phyloP scores from a whole-genome alignment of 53 echinoderm and acorn worm genomes.

The Mesocentrotus franciscanus region DNA sequence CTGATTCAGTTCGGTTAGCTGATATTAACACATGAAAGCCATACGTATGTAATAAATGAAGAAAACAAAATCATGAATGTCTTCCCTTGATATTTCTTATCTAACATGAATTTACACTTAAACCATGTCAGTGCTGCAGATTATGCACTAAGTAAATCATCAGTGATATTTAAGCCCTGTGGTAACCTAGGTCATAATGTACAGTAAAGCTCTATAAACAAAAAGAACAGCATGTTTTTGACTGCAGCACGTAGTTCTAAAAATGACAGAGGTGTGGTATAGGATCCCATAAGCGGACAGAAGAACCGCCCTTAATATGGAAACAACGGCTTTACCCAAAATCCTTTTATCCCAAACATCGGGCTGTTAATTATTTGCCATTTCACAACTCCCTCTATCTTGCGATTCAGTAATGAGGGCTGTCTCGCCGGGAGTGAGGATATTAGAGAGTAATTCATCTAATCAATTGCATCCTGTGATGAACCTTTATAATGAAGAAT shows the following conservation, averaged over 20 bases:
- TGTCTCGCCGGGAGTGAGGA: slow-evolving; percentile 42
- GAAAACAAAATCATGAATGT: too few relatives aligned
- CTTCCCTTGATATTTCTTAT: too few relatives aligned
- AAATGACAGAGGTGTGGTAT: slow-evolving; percentile 13
- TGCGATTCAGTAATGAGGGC: not conserved
- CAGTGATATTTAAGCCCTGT: not conserved
- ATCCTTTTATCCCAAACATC: slow-evolving; percentile 27
- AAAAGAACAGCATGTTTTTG: not conserved
- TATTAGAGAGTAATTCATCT: slow-evolving; percentile 58
- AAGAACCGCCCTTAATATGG: slow-evolving; percentile 49
- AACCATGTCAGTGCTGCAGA: too few relatives aligned
- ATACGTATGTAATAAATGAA: too few relatives aligned
- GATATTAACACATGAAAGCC: too few relatives aligned
- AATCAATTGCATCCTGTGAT: slow-evolving; percentile 62
- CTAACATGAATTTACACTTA: too few relatives aligned
- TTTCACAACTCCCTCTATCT: slow-evolving; percentile 18
- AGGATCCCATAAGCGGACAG: slow-evolving; percentile 33
- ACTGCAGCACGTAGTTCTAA: not conserved
- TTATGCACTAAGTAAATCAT: too few relatives aligned
- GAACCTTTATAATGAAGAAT: slow-evolving; percentile 23
- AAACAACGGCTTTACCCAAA: slow-evolving; percentile 22
- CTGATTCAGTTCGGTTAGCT: too few relatives aligned
- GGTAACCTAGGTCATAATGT: not conserved
- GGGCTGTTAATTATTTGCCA: slow-evolving; percentile 34
- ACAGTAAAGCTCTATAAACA: not conserved